Percentiles rank a stretch among this genome's conserved stretches.
These are phyloP conservation scores for Aphodius granarius DNA, from an alignment of 2,888 invertebrate species.

Conservation along the genomic window DNA sequence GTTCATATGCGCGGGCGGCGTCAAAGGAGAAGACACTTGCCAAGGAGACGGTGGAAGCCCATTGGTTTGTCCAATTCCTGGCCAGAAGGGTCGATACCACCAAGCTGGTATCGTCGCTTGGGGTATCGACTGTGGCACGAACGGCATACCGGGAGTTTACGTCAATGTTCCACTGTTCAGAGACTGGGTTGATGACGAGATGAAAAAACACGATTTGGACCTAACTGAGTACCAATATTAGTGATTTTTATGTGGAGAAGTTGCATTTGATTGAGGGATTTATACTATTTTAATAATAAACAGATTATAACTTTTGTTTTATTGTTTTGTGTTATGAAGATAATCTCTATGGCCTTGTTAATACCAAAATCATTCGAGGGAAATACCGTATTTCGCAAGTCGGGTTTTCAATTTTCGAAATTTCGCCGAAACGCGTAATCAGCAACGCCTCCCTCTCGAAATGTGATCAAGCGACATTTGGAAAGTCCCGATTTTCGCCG, in stretches of 20 bases:
- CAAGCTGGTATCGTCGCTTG: constrained; percentile 76
- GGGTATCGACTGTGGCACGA: constrained; percentile 78
- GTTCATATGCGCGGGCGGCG: constrained; percentile 81
- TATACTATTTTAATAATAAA: not conserved
- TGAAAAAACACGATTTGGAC: constrained; percentile 38
- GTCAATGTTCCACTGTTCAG: constrained; percentile 67
- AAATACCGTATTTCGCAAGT: not conserved
- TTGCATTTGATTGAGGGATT: not conserved
- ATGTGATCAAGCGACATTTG: not conserved
- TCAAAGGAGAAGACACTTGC: constrained; percentile 71
- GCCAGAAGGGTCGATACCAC: constrained; percentile 53
- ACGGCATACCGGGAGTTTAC: constrained; percentile 73
- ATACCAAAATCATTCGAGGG: too few relatives aligned
- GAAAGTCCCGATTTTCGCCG: not conserved
- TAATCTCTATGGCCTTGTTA: too few relatives aligned
- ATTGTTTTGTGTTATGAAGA: too few relatives aligned
- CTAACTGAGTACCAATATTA: constrained; percentile 28
- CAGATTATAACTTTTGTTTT: not conserved
- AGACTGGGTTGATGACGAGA: constrained; percentile 62
- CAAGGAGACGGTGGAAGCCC: constrained; percentile 84
- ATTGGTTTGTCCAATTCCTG: constrained; percentile 68
- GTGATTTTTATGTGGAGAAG: not conserved
- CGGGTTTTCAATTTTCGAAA: not conserved
- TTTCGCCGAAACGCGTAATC: not conserved
- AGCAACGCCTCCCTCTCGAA: not conserved